Conservation (phyloP, 2,888 invertebrate genomes). For the Aphidius colemani region DNA sequence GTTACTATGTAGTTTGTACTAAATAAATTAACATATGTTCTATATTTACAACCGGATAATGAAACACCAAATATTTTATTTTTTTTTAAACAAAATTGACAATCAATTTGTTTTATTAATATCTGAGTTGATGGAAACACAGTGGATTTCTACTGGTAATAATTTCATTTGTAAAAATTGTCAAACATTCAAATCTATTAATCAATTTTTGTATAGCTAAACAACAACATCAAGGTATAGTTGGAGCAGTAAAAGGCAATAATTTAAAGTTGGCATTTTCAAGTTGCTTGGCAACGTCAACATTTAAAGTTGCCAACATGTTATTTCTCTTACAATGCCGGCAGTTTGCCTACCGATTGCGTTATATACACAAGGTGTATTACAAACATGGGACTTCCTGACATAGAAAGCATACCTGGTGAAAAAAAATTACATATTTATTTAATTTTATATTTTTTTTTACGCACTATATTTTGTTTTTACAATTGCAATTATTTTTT, state of each 20-base stretch:
- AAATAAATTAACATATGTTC: no score
- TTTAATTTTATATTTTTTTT: neutral
- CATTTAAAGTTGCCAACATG: slow-evolving; percentile 46
- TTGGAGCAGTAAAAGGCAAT: slow-evolving; percentile 1
- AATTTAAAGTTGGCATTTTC: slow-evolving; percentile 44
- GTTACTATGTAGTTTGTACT: no score
- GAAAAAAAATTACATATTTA: slow-evolving; percentile 32
- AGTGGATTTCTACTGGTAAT: neutral
- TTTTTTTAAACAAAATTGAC: no score
- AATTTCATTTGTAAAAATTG: neutral
- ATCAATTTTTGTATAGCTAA: no score
- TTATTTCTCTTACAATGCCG: slow-evolving; percentile 37
- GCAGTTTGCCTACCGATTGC: slow-evolving; percentile 49
- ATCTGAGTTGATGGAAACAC: no score
- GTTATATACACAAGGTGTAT: slow-evolving; percentile 31
- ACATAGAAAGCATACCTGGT: slow-evolving; percentile 54
- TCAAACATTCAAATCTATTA: no score
- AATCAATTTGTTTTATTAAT: no score
- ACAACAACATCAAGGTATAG: no score
- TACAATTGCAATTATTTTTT: neutral
- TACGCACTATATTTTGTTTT: neutral
- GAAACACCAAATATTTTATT: no score
- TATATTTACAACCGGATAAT: no score
- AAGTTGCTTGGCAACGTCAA: slow-evolving; percentile 49
- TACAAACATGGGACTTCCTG: slow-evolving; percentile 52